Evolutionary conservation across 2,888 invertebrate species (phyloP), one percentile per base, ranked within the genome.

Genomic region (Cartodere bifasciata): DNA sequence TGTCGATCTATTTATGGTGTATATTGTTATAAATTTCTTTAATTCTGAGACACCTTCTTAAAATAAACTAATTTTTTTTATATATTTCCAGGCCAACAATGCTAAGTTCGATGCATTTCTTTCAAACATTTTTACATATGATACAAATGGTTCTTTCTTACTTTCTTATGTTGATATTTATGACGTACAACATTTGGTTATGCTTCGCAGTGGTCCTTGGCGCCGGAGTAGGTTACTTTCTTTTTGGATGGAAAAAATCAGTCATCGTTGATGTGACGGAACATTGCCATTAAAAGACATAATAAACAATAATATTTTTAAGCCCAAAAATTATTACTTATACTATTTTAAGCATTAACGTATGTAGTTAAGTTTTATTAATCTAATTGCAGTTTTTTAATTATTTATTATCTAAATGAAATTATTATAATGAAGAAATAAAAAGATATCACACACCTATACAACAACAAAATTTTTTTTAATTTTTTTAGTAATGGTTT

Each of bases 131-230:
- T 28, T 71, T 94, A 11, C 92, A 94, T 55, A 77, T 90, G 38
- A 51, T 92, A 12, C 92, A 92, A 64, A 85, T 94, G 51, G 71
- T 87, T 34, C 66, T 92, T 39, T 87, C 90, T 44, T 92, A 94
- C 62, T 79, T 91, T 62, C 69, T 94, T 28, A 94, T 94, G 94
- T 65, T 94, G 57, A 85, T 92, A 45, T 92, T 94, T 58, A 94
- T 94, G 94, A 92, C 92, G 1, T 94, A 88, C 70, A 94, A 94
- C 55, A 77, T 81, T 11, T 94, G 90, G 87, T 68, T 95, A 35
- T 91, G 91, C 57, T 56, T 86, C 27, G 86, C 90, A 1, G 85
- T 92, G 1, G 81, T 90, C 1, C 53, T 85, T 6, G 94, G 94
- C 23, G 86, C 90, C 2, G 88, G 84, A 2, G 69, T 81, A 7